Evolutionary conservation across 2,113 vertebrate species (phyloP).

Genomic region (Cairina moschata): DNA sequence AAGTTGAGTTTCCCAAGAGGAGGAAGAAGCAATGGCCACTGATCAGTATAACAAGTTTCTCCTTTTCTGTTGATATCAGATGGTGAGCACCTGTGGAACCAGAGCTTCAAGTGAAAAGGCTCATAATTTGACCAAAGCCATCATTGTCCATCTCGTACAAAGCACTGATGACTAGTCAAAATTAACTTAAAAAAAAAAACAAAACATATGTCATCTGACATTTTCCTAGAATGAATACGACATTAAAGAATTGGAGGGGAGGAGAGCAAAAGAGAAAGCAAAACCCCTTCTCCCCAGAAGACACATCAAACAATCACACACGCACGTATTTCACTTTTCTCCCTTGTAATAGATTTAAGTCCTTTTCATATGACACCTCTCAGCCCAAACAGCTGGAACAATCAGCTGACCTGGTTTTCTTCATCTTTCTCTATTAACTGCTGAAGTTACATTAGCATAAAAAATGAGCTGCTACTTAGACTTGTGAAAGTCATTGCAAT

Average conservation of each 20-base stretch:
- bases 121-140: not conserved
- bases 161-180: not conserved
- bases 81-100: not conserved
- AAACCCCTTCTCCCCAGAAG: not conserved
- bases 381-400: not conserved
- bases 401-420: not conserved
- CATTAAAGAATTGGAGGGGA: not conserved
- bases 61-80: not conserved
- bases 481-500: not conserved
- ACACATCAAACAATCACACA: not conserved
- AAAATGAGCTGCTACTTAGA: not conserved
- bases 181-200: not conserved
- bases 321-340: not conserved
- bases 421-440: not conserved
- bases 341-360: not conserved
- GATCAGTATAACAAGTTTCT: not conserved
- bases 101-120: not conserved
- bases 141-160: not conserved
- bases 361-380: not conserved
- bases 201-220: not conserved
- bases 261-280: not conserved
- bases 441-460: not conserved
- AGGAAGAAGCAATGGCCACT: not conserved
- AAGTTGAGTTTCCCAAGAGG: not conserved
- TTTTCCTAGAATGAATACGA: not conserved